Conservation (phyloP, 2,888 invertebrate species). For the Miltochrista miniata region DNA sequence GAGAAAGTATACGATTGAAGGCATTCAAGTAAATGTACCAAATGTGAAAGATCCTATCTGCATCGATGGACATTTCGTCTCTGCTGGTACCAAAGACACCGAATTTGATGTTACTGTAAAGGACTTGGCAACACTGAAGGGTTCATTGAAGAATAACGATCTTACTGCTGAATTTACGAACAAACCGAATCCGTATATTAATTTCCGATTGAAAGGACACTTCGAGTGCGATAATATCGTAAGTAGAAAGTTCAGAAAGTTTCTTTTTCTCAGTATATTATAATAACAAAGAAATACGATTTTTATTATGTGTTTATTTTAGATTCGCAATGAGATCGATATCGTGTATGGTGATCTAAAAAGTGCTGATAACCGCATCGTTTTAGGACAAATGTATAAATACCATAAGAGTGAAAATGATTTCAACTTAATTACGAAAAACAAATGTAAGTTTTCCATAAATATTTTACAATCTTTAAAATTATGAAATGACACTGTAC, state of each 20-base stretch:
- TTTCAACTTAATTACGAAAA: constrained; percentile 78
- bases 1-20: constrained; percentile 83
- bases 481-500: too few relatives aligned
- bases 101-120: constrained; percentile 79
- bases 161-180: constrained; percentile 82
- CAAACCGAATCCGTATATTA: constrained; percentile 83
- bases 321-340: constrained; percentile 78
- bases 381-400: constrained; percentile 71
- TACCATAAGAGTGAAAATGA: constrained; percentile 61
- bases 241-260: constrained; percentile 35
- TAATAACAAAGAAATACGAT: too few relatives aligned
- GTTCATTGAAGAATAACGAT: constrained; percentile 66
- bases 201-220: constrained; percentile 85
- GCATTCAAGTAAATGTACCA: constrained; percentile 74
- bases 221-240: constrained; percentile 66
- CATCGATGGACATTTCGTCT: constrained; percentile 79
- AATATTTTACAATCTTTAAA: neutral
- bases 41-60: constrained; percentile 62
- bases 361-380: constrained; percentile 79
- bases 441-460: constrained; percentile 63
- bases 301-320: neutral
- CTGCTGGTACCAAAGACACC: constrained; percentile 47
- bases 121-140: constrained; percentile 75
- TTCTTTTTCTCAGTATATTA: neutral
- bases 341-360: constrained; percentile 85